phyloP scores from a whole-genome alignment of 2,797 vertebrate species.

The Euthynnus affinis region DNA sequence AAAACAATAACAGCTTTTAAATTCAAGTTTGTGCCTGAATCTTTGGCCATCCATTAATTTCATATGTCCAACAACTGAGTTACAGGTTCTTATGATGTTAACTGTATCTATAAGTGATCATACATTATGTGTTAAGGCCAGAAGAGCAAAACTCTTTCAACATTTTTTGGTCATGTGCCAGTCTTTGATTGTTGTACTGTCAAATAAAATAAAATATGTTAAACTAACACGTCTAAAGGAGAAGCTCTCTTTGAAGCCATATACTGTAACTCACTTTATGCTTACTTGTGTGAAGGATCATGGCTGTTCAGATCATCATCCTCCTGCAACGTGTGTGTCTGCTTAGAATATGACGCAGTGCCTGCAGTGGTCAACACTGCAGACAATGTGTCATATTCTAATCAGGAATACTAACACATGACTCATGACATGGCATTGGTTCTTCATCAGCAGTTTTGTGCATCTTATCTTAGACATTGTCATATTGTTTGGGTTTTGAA shows the following conservation, averaged over 20 bases:
- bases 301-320: too few relatives aligned
- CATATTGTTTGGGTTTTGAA: background rate
- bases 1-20: conserved; percentile 18
- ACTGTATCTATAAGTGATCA: conserved; percentile 18
- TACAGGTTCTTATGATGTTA: conserved; percentile 21
- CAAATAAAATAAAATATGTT: conserved; percentile 63
- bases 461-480: background rate
- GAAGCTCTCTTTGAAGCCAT: background rate
- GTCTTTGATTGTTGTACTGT: conserved; percentile 60
- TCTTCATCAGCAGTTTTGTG: background rate
- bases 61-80: conserved; percentile 23
- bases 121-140: conserved; percentile 33
- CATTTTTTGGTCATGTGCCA: conserved; percentile 50
- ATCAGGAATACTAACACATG: background rate
- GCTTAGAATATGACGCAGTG: background rate
- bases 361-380: too few relatives aligned
- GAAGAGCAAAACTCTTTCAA: conserved; percentile 48
- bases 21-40: conserved; percentile 36
- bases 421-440: background rate
- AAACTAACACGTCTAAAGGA: background rate
- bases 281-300: background rate
- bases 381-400: too few relatives aligned
- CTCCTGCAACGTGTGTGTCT: too few relatives aligned
- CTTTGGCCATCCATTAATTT: conserved; percentile 44
- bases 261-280: background rate